Base-by-base conservation (phyloP, 2,888 invertebrate genomes). In the Archips crataeganus region DNA sequence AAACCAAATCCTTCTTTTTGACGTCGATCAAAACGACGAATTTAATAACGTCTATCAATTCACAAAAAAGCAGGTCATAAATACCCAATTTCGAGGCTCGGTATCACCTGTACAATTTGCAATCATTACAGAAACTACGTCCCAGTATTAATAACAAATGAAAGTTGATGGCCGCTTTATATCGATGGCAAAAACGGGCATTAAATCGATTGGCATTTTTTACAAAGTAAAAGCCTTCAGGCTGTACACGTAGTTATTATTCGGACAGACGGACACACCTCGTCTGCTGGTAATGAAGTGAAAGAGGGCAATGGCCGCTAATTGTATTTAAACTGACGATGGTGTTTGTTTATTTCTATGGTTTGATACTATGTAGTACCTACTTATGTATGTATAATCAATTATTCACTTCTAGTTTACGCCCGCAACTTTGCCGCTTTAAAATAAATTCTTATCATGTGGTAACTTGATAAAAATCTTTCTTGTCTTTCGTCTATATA, bases 241-340 rank as follows among this genome's bases (percentile, higher is more conserved):
- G 71, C 39, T 49, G 13, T 34, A 13, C 11, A 13, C 11, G 34
- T 36, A 51, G 67, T 65, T 34, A 34, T 59, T 54, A 65, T 49
- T 9, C 63, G 13, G 70, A 59, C 65, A 70, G 64, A 70, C 72
- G 60, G 75, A 66, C 76, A 76, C 76, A 72, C 76, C 76, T 76
- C 54, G 75, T 76, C 76, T 75, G 62, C 59, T 5, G 11, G 63
- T 49, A 62, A 62, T 71, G 36, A 45, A 65, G 60, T 60, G 51
- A 69, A 51, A 63, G 73, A 64, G 73, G 49, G 63, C 54, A 39
- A 42, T 64, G 69, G 65, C 59, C 73, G 60, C 9, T 57, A 65
- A 54, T 45, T 62, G 54, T 59, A 73, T 62, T 73, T 59, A 57
- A 39, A 13, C n/a, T 39, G 23, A 57, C 34, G 36, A 39, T 39